phyloP scores from a whole-genome alignment of 2,888 invertebrate genomes.

The Sarcophaga variegata region DNA sequence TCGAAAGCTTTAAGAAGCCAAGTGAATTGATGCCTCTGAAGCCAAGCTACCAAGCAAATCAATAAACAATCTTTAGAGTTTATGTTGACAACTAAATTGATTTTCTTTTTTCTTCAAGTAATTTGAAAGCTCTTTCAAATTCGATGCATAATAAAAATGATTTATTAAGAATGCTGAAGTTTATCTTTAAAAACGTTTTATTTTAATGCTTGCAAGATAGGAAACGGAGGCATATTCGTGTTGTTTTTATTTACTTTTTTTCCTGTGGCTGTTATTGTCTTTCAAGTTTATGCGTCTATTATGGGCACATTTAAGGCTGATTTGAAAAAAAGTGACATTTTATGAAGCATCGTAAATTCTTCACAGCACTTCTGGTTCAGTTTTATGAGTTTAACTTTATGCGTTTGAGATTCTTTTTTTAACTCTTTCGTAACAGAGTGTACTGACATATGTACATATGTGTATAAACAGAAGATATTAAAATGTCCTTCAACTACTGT shows the following conservation, averaged over 20 bases:
- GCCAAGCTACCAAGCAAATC: no score
- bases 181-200: neutral
- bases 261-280: neutral
- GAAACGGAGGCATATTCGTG: neutral
- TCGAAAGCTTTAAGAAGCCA: no score
- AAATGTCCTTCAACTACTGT: slow-evolving; percentile 60
- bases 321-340: slow-evolving; percentile 76
- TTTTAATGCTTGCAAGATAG: neutral
- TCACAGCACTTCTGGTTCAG: slow-evolving; percentile 57
- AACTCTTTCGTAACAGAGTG: neutral
- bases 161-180: neutral
- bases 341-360: slow-evolving; percentile 77
- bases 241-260: no score
- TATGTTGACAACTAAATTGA: no score
- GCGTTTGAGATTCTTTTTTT: neutral
- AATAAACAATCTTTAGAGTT: no score
- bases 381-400: slow-evolving; percentile 37
- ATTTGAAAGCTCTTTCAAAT: neutral
- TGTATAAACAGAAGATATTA: neutral
- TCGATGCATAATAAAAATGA: neutral
- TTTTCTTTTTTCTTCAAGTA: neutral
- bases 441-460: no score
- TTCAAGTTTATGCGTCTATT: neutral
- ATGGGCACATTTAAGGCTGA: neutral
- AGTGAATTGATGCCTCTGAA: no score